Conservation (phyloP, 2,113 vertebrate genomes). For the Loxodonta africana region DNA sequence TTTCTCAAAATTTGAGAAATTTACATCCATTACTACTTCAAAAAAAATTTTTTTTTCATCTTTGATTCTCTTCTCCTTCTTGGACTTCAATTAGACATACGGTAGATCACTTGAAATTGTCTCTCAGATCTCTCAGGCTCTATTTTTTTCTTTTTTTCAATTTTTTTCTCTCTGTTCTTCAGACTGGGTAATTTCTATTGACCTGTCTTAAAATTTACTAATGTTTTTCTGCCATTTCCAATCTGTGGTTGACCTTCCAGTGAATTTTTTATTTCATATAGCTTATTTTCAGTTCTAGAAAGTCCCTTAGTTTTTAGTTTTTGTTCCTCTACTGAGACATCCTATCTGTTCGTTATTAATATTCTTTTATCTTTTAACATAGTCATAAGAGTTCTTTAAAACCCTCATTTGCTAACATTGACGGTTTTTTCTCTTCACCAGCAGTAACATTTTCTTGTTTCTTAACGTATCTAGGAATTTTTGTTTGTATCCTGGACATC, state of each 20-base stretch:
- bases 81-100: neutral
- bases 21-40: neutral
- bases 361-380: neutral
- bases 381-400: neutral
- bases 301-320: neutral
- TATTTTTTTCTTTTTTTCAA: neutral
- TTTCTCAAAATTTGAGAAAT: neutral
- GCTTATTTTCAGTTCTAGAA: neutral
- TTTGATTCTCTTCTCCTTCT: neutral
- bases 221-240: neutral
- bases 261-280: neutral
- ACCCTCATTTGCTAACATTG: neutral
- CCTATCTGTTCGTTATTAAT: neutral
- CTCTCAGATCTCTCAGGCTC: neutral
- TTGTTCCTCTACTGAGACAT: neutral
- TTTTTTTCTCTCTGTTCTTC: neutral
- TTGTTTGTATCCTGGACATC: neutral
- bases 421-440: neutral
- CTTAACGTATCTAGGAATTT: slow-evolving; percentile 12
- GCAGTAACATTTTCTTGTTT: neutral
- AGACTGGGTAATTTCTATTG: neutral
- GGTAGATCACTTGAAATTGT: neutral
- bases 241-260: neutral
- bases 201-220: neutral
- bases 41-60: neutral